Base-by-base conservation (phyloP, 2,113 vertebrate genomes). In the Nibea albiflora region DNA sequence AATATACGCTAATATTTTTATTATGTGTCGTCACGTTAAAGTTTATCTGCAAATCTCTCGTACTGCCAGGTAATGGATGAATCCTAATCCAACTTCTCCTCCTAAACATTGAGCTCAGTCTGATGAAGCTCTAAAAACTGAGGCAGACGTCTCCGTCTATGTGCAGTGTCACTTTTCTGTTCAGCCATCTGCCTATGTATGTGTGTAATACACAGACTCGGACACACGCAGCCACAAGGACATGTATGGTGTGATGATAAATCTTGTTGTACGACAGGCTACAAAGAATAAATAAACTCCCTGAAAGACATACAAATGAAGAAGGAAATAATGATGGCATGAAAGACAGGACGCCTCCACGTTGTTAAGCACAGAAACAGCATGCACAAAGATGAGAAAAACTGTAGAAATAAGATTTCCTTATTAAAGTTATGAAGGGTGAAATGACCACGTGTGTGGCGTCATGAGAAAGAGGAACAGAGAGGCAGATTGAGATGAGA, bases 401-500 rank as follows among this genome's bases (percentile, higher is more conserved):
- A 50, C 0, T 39, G 20, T 0, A 39, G 44, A 54, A 53, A 72
- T 49, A 53, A 14, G 22, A 22, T 8, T 64, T 5, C 14, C n/a
- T 67, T 56, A 67, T 67, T 20, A n/a, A 60, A 60, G 69, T 54
- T 28, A 46, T 15, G 71, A 69, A 83, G 44, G 24, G 26, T 69
- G 53, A 75, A 83, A 76, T 61, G 22, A 80, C 35, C 61, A 79
- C 67, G 86, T 66, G 81, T 54, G 68, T 42, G 28, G 69, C 20
- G 72, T 65, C 39, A 65, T 50, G 67, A 89, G 17, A 54, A 61
- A 68, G 53, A 81, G 67, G 54, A 70, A 53, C 6, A 72, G 47
- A 39, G 17, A 5, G 16, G 78, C 58, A 76, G 81, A 73, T 42
- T 60, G 60, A 83, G 35, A 90, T 58, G 84, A 89, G 86, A 85